phyloP scores from a whole-genome alignment of 2,797 vertebrate genomes.

The Gymnoscopelus braueri region DNA sequence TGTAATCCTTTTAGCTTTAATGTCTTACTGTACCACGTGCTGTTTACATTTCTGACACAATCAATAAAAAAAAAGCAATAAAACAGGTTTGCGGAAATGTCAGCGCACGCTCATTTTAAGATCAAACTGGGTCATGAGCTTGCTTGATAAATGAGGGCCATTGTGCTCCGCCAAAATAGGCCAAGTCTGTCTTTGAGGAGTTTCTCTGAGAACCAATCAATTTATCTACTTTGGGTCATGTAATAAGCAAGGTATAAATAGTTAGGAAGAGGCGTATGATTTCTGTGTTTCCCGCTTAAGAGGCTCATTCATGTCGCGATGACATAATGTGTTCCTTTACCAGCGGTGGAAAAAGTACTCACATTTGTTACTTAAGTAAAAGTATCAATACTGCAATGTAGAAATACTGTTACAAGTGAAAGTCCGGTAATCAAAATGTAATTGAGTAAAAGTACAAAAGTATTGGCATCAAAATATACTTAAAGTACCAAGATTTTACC shows the following conservation, averaged over 20 bases:
- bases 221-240: slow-evolving; percentile 31
- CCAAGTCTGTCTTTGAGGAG: slow-evolving; percentile 10
- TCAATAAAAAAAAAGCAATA: slow-evolving; percentile 6
- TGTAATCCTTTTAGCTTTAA: too few relatives aligned
- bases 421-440: too few relatives aligned
- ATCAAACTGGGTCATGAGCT: slow-evolving; percentile 10
- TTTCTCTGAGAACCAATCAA: slow-evolving; percentile 44
- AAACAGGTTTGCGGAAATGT: slow-evolving; percentile 4
- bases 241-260: slow-evolving; percentile 10
- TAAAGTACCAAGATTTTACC: too few relatives aligned
- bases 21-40: too few relatives aligned
- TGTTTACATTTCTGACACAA: too few relatives aligned
- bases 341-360: too few relatives aligned
- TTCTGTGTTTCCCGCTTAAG: slow-evolving; percentile 27
- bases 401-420: too few relatives aligned
- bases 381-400: too few relatives aligned
- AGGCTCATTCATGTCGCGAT: slow-evolving; percentile 3
- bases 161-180: slow-evolving; percentile 7
- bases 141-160: slow-evolving; percentile 14
- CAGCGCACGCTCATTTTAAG: neutral
- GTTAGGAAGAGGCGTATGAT: slow-evolving; percentile 33
- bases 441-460: too few relatives aligned
- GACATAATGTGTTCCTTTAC: too few relatives aligned
- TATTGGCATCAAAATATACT: too few relatives aligned
- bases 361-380: too few relatives aligned